Evolutionary conservation across 2,113 vertebrate species (phyloP).

Genomic region (Ariopsis seemanni): DNA sequence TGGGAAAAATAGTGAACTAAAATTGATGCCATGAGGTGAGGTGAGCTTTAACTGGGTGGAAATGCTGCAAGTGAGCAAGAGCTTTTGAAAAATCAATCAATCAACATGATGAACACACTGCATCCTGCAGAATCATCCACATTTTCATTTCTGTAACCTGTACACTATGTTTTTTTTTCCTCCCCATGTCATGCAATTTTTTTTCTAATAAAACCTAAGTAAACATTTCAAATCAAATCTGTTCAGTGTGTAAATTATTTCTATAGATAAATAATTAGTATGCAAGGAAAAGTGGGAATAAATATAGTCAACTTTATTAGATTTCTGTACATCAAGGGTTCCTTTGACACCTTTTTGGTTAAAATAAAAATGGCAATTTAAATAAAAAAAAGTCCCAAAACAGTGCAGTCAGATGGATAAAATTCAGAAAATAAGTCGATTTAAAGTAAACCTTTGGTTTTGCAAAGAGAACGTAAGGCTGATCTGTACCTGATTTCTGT

Average conservation of each 20-base stretch:
- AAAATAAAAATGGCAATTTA: conserved; percentile 6
- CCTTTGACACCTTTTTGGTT: conserved; percentile 53
- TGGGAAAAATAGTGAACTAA: neutral
- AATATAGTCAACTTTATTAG: conserved; percentile 71
- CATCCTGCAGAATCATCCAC: conserved; percentile 7
- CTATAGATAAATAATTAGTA: neutral
- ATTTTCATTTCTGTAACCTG: conserved; percentile 46
- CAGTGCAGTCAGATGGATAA: neutral
- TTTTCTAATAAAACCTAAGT: conserved; percentile 65
- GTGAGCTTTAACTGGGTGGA: neutral
- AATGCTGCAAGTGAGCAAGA: neutral
- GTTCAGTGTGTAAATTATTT: neutral
- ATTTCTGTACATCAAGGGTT: conserved; percentile 66
- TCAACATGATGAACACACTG: neutral
- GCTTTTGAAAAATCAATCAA: neutral
- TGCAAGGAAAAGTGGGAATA: too few relatives aligned
- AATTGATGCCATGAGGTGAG: neutral
- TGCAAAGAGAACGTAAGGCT: neutral
- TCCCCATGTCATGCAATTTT: conserved; percentile 54
- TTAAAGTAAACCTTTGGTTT: neutral
- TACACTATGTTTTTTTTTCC: conserved; percentile 52
- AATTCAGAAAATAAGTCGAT: neutral
- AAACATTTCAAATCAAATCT: conserved; percentile 62
- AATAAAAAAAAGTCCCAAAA: neutral
- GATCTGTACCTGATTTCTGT: neutral